phyloP scores from a whole-genome alignment of 2,797 vertebrate species.

The Hydrolagus colliei region DNA sequence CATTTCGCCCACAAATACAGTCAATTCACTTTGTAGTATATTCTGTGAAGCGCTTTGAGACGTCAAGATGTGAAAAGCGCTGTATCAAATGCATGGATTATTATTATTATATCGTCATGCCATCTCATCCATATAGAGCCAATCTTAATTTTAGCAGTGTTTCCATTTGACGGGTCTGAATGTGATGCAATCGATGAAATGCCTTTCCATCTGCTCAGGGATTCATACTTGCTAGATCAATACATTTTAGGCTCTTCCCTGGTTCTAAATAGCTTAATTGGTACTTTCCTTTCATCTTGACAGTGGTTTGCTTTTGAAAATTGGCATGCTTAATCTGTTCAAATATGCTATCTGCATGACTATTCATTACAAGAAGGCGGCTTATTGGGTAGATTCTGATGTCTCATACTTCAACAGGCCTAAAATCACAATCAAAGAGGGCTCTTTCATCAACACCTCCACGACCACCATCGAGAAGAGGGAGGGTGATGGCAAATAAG shows the following conservation, averaged over 20 bases:
- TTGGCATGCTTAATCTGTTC: too few species aligned
- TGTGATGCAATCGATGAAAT: neutral
- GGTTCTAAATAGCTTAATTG: neutral
- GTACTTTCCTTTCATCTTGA: neutral
- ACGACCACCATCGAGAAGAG: conserved; percentile 85
- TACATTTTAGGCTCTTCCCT: neutral
- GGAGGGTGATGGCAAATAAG: conserved; percentile 85
- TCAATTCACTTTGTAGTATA: too few species aligned
- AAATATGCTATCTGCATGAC: neutral
- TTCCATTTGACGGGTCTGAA: too few species aligned
- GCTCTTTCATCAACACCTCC: conserved; percentile 84
- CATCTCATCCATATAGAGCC: neutral
- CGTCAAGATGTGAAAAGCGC: too few species aligned
- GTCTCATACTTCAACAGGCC: conserved; percentile 54
- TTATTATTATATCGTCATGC: too few species aligned
- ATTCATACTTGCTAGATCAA: neutral
- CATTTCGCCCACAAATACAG: too few species aligned
- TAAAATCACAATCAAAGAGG: conserved; percentile 95
- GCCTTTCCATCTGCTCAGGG: neutral
- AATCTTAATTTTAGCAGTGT: neutral
- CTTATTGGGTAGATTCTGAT: neutral
- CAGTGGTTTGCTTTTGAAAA: neutral
- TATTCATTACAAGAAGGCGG: neutral
- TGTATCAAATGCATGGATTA: too few species aligned
- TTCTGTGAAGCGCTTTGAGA: too few species aligned